Base-by-base conservation (phyloP, 2,888 invertebrate species). In the Stenodera caucasica region DNA sequence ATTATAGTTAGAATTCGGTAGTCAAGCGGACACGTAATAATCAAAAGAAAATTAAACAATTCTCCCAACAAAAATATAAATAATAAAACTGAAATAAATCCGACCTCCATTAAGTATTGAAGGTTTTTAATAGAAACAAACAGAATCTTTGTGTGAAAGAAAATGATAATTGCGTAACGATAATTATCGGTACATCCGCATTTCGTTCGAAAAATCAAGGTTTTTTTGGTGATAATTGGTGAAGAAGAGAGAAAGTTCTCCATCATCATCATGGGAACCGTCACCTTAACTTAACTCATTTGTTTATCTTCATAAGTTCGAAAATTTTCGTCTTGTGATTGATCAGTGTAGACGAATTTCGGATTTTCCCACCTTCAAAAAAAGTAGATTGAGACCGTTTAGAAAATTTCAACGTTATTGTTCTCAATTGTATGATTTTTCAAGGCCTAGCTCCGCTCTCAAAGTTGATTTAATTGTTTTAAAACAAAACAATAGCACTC, bases 391-490 rank as follows among this genome's bases (percentile, higher is more conserved):
- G 21, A 55, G 50, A 60, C 49, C 49, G 56, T 55, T 63, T 61
- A 63, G 66, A 66, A 63, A 63, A 63, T 53, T 55, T 61, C 55
- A 57, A 33, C 56, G 53, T 50, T 50, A 64, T 64, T 61, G 37
- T 60, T 64, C 51, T 63, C 55, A 15, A 49, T 58, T 58, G 61
- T 65, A 63, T 55, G 60, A 60, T 64, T 57, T 66, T 60, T 63
- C 61, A 65, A 63, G 63, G 60, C 55, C 50, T 54, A 58, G 63
- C 58, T 65, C 45, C 69, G 66, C 69, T 67, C 67, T 65, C 65
- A 61, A 67, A 65, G 61, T 58, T 60, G 53, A 51, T 65, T 65
- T 67, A 67, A 67, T 67, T 67, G 67, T 65, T 56, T 23, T 29
- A 32, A 55, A 63, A 64, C 65, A 65, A 64, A 45, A 45, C 45